Conservation (phyloP, 2,888 invertebrate species). For the Caenorhabditis macrosperma region DNA sequence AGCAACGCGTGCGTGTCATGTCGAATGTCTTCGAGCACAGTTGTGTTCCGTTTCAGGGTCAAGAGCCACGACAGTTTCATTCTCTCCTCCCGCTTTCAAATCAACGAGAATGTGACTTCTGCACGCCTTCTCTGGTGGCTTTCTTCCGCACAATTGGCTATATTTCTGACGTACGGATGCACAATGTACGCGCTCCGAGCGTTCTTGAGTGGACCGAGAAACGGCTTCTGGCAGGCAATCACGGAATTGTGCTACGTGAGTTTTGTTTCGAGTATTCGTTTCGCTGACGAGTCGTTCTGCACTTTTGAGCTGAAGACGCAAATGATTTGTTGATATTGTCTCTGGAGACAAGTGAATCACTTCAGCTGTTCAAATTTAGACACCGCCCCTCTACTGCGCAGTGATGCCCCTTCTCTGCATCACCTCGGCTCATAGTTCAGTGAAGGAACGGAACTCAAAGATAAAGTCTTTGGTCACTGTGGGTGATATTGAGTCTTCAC, state of each 20-base stretch:
- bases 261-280: not conserved
- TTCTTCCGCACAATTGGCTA: conserved; percentile 42
- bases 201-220: conserved; percentile 23
- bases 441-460: conserved; percentile 39
- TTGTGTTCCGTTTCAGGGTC: conserved; percentile 4
- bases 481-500: not conserved
- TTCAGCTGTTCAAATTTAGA: conserved; percentile 15
- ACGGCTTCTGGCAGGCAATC: conserved; percentile 40
- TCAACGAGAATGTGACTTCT: conserved; percentile 44
- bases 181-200: conserved; percentile 37
- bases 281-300: not conserved
- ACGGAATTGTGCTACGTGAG: conserved; percentile 52
- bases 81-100: conserved; percentile 46
- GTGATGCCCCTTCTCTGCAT: conserved; percentile 49
- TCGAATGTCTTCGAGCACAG: not conserved
- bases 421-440: conserved; percentile 15
- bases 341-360: not conserved
- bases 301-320: not conserved
- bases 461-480: conserved; percentile 42
- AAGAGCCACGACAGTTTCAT: conserved; percentile 19
- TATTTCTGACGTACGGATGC: conserved; percentile 45
- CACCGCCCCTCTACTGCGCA: conserved; percentile 51
- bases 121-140: conserved; percentile 36
- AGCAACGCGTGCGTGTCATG: conserved; percentile 26
- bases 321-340: not conserved